Evolutionary conservation across 2,888 invertebrate species (phyloP).

Genomic region (Epiblema foenella): DNA sequence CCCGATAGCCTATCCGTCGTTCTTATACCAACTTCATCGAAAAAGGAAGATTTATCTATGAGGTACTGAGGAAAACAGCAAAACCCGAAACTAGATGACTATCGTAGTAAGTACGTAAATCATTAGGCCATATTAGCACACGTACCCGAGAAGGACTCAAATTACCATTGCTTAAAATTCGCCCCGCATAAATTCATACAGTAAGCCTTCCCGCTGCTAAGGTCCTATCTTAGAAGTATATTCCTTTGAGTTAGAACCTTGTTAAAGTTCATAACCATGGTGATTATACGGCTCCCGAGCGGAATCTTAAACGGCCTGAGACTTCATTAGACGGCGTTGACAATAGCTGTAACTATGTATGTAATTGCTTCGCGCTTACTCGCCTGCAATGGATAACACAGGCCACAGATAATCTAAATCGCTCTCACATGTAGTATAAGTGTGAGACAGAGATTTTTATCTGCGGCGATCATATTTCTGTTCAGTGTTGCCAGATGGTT

Average conservation of each 20-base stretch:
- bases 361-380: not conserved
- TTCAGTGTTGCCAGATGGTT: too few relatives aligned
- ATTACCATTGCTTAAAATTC: slow-evolving; percentile 27
- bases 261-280: slow-evolving; percentile 1
- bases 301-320: slow-evolving; percentile 27
- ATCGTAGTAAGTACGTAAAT: slow-evolving; percentile 3
- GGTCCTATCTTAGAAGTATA: not conserved
- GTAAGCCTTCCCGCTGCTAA: not conserved
- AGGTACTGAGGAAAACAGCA: not conserved
- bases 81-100: not conserved
- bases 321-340: slow-evolving; percentile 17
- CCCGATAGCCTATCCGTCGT: too few relatives aligned
- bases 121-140: slow-evolving; percentile 14
- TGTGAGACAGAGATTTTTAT: too few relatives aligned
- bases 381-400: not conserved
- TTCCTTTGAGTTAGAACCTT: not conserved
- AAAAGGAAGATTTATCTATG: not conserved
- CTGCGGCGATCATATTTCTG: too few relatives aligned
- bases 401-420: too few relatives aligned
- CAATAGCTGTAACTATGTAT: slow-evolving; percentile 6
- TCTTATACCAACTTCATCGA: not conserved
- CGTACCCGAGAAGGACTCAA: not conserved
- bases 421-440: too few relatives aligned
- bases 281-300: slow-evolving; percentile 22
- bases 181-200: slow-evolving; percentile 26